Conservation (phyloP, 2,113 vertebrate species). For the Acinonyx jubatus region DNA sequence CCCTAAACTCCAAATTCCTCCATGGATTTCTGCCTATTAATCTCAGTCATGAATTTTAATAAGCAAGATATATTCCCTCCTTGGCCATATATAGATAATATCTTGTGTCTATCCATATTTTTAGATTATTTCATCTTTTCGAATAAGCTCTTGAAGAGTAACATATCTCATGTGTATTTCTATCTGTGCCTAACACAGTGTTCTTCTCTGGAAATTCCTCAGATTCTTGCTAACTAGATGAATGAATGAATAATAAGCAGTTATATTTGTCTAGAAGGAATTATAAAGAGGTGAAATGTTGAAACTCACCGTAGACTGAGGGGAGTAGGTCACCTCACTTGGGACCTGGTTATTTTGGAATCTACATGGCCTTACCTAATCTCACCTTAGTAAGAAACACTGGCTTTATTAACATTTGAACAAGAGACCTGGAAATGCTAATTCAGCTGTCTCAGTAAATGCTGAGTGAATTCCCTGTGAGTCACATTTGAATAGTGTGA, state of each 20-base stretch:
- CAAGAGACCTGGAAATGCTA: not conserved
- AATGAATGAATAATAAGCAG: not conserved
- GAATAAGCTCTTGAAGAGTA: not conserved
- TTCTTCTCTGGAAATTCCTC: not conserved
- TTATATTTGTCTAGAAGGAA: not conserved
- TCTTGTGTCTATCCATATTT: not conserved
- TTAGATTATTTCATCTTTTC: slow-evolving; percentile 40
- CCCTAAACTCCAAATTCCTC: not conserved
- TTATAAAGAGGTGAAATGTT: not conserved
- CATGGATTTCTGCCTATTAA: not conserved
- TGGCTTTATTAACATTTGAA: not conserved
- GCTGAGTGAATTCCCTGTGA: not conserved
- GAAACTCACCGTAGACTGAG: not conserved
- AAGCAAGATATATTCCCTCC: not conserved
- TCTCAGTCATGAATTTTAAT: slow-evolving; percentile 3
- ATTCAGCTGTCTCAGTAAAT: not conserved
- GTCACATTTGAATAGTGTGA: not conserved
- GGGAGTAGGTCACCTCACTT: not conserved
- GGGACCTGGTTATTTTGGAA: not conserved
- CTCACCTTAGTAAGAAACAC: not conserved
- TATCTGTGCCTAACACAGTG: not conserved
- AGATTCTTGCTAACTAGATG: not conserved
- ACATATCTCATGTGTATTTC: not conserved
- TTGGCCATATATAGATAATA: not conserved
- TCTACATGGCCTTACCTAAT: not conserved